Evolutionary conservation across 2,797 vertebrate genomes (phyloP).

Genomic region (Chelonia mydas): DNA sequence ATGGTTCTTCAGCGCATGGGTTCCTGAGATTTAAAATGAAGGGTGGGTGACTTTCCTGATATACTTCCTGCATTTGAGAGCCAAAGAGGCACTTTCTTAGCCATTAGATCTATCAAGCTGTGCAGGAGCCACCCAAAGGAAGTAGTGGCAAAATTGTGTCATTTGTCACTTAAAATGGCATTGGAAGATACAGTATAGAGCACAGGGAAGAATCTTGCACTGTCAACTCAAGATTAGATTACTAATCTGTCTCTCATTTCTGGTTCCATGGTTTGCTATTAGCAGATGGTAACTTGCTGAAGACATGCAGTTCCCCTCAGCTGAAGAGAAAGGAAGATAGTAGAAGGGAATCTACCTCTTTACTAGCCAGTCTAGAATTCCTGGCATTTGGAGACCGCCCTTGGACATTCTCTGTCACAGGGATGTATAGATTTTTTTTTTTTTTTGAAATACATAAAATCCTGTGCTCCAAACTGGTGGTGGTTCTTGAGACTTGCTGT

Average conservation of each 20-base stretch:
- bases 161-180: neutral
- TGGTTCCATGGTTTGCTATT: neutral
- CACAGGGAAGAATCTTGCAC: neutral
- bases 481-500: neutral
- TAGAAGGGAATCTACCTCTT: neutral
- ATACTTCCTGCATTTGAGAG: neutral
- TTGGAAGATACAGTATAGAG: neutral
- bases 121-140: fast-evolving
- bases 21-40: neutral
- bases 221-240: neutral
- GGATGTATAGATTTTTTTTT: neutral
- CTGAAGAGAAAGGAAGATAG: neutral
- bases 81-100: neutral
- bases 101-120: neutral
- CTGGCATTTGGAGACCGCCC: neutral
- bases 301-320: neutral
- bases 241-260: neutral
- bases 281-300: neutral
- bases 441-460: neutral
- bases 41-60: neutral
- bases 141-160: neutral
- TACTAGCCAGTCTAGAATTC: neutral
- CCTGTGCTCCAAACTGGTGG: neutral
- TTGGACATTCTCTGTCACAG: neutral
- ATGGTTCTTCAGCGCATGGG: neutral